Base-by-base conservation (phyloP, 2,797 vertebrate genomes). In the Phoeniculus purpureus region DNA sequence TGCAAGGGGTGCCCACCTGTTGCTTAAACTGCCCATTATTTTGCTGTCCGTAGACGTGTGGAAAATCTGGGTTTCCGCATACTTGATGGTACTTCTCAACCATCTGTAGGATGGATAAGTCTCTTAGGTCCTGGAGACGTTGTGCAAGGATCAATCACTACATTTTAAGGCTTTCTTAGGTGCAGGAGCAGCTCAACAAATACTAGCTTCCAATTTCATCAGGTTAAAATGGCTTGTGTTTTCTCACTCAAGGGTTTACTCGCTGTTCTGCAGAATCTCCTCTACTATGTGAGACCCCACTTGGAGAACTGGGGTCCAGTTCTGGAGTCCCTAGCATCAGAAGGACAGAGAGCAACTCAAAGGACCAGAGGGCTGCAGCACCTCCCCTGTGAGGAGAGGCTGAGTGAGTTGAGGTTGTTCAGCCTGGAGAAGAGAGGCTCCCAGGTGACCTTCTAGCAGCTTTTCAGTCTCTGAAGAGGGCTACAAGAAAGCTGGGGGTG, bases 101-200 rank as follows among this genome's bases (percentile, higher is more conserved):
- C 11, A 25, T 27, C 31, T 25, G 3, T 81, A 12, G 79, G 78
- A 43, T 14, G 64, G 59, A 59, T 68, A 55, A 50, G 15, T 67
- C 7, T 71, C 5, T 75, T 17, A 70, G 70, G 25, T 70, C 27
- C 10, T 37, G 37, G 37, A 37, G 37, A 37, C 37, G 12, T 62
- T 84, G 60, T 12, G 27, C 0, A 0, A 3, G 86, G 70, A 72
- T 2, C 4, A 62, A 1, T 25, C 68, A 34, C 10, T 72, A 21
- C 1, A 13, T 70, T 70, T 93, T 61, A 45, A 89, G 91, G 32
- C 23, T 70, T 83, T 76, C 19, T n/a, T n/a, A 54, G 20, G 22
- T 64, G 81, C 78, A 52, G 23, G 5, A 2, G 16, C 26, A 67
- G 40, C 88, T 77, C n/a, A 54, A 64, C 31, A 79, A 89, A 67